These are phyloP conservation scores for Tor tambroides DNA, from an alignment of 2,113 vertebrate species.

Conservation along the genomic window DNA sequence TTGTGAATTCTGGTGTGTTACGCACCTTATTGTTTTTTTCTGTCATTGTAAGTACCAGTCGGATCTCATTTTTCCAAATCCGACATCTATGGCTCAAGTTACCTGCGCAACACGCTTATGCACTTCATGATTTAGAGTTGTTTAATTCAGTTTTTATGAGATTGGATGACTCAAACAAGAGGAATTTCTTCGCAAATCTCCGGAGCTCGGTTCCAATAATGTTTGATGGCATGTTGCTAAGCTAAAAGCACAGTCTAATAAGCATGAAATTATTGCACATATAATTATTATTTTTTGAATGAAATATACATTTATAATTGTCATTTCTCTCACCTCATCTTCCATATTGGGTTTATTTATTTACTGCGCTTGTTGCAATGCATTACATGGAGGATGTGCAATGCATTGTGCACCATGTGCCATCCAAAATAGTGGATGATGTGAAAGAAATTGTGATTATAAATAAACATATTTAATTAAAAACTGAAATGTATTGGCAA, in stretches of 20 bases:
- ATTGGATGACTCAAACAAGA: background rate
- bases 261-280: background rate
- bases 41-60: background rate
- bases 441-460: too few relatives aligned
- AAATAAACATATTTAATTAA: too few relatives aligned
- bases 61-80: background rate
- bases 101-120: background rate
- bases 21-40: background rate
- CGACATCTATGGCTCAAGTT: background rate
- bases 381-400: background rate
- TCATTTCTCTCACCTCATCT: background rate
- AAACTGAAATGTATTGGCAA: too few relatives aligned
- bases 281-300: background rate
- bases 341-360: background rate
- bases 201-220: background rate
- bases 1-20: slow-evolving; percentile 1
- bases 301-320: background rate
- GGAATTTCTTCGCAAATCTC: background rate
- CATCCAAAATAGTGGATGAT: too few relatives aligned
- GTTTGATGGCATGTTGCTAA: background rate
- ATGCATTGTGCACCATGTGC: background rate
- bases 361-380: background rate
- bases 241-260: background rate
- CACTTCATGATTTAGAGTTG: slow-evolving; percentile 2
- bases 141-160: background rate